Evolutionary conservation across 1,140 invertebrate species (phyloP).

Genomic region (Prorops nasuta): DNA sequence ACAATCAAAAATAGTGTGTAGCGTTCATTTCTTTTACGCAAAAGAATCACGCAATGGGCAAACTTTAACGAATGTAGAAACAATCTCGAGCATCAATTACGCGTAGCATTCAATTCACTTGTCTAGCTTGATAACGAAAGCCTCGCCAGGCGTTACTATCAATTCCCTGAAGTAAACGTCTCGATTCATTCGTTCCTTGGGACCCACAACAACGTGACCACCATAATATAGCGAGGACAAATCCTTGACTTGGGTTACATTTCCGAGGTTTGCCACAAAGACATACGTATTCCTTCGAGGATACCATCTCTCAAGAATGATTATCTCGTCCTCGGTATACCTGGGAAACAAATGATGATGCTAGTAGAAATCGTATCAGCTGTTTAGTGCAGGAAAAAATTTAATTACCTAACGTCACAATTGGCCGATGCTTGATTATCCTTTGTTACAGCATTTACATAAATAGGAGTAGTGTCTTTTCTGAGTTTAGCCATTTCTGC

Average conservation of each 20-base stretch:
- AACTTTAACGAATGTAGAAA: no score
- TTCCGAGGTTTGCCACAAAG: slow-evolving; percentile 69
- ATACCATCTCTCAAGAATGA: slow-evolving; percentile 74
- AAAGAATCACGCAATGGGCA: no score
- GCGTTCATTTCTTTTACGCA: no score
- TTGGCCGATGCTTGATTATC: slow-evolving; percentile 63
- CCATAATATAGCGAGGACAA: slow-evolving; percentile 73
- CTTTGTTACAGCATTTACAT: slow-evolving; percentile 67
- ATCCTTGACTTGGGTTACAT: slow-evolving; percentile 61
- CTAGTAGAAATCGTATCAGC: not conserved
- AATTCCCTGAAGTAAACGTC: slow-evolving; percentile 69
- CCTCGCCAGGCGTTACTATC: slow-evolving; percentile 61
- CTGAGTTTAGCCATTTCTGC: slow-evolving; percentile 60
- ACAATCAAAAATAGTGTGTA: slow-evolving; percentile 5
- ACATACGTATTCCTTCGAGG: slow-evolving; percentile 73
- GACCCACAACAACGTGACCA: slow-evolving; percentile 68
- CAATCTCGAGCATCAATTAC: no score
- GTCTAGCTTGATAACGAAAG: slow-evolving; percentile 67
- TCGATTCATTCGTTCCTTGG: slow-evolving; percentile 58
- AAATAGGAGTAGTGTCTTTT: slow-evolving; percentile 65
- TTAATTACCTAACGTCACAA: slow-evolving; percentile 60
- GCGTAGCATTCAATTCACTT: slow-evolving; percentile 53
- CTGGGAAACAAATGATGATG: slow-evolving; percentile 33
- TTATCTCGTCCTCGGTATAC: slow-evolving; percentile 62
- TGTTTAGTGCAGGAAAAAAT: not conserved